Evolutionary conservation across 2,113 vertebrate species (phyloP).

Genomic region (Eurystomus gularis): DNA sequence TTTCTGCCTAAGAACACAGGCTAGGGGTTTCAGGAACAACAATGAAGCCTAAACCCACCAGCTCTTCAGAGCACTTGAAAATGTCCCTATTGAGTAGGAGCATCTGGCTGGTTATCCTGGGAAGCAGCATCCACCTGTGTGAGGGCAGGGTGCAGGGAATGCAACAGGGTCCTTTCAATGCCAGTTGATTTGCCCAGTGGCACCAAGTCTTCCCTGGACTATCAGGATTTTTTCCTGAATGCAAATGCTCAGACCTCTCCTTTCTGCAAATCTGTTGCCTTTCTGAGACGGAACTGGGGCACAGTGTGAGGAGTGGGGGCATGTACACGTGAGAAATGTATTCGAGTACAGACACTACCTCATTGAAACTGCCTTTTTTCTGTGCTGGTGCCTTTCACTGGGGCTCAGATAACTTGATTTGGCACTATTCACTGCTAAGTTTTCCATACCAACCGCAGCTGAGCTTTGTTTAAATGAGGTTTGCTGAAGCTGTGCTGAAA

Average conservation of each 20-base stretch:
- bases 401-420: constrained; percentile 52
- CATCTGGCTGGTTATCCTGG: background rate
- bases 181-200: background rate
- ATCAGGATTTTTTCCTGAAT: background rate
- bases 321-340: constrained; percentile 7
- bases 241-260: background rate
- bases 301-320: background rate
- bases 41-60: background rate
- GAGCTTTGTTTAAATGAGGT: constrained; percentile 62
- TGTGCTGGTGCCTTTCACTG: constrained; percentile 29
- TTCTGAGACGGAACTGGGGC: background rate
- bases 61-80: background rate
- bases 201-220: background rate
- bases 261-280: background rate
- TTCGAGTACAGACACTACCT: background rate
- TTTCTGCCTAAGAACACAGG: background rate
- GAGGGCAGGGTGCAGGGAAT: background rate
- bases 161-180: background rate
- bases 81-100: background rate
- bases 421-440: constrained; percentile 38
- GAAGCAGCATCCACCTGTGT: background rate
- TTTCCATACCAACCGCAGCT: constrained; percentile 60
- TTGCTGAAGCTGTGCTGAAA: constrained; percentile 53
- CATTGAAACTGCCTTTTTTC: background rate
- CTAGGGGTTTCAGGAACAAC: background rate